Evolutionary conservation across 2,888 invertebrate genomes (phyloP), one percentile per base, ranked within the genome.

Genomic region (Theodoxus fluviatilis): DNA sequence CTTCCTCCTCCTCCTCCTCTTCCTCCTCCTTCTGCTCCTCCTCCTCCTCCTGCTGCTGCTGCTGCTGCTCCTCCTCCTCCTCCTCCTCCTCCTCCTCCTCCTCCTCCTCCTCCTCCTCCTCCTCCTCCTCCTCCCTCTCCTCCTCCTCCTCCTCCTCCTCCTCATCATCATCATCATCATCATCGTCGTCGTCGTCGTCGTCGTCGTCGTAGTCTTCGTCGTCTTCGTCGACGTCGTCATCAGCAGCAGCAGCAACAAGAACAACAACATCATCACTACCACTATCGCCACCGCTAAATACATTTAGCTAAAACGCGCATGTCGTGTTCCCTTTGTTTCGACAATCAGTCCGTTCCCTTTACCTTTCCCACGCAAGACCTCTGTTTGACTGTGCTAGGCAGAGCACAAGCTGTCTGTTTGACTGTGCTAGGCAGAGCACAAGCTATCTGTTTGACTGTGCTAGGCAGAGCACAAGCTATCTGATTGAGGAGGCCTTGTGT

Each of bases 1-100:
- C n/a, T n/a, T n/a, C n/a, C n/a, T n/a, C 67, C 52, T n/a, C 38
- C 31, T 37, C 33, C 18, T 59, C 49, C 3, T 52, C 1, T 28
- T 68, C 55, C 28, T 37, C 59, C 28, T 57, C 38, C 22, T 67
- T 22, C 18, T 57, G 33, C 18, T 67, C 47, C 65, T 28, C 40
- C 70, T 22, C 40, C 47, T 47, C 3, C 63, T 49, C 15, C 18
- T 18, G 18, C n/a, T 33, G 25, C 31, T 22, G n/a, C 4, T 18
- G 25, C 22, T 6, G 22, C 25, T 25, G 3, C 9, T 12, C 7
- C 47, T 1, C 59, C 31, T 43, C 43, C 47, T 40, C 49, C 31
- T 12, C 37, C 47, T 67, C 3, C 33, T 47, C 35, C 47, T 40
- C 67, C 59, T n/a, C 31, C 33, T 33, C 59, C 43, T 31, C 35